Base-by-base conservation (phyloP, 2,113 vertebrate genomes). In the Tychaedon coryphoeus region DNA sequence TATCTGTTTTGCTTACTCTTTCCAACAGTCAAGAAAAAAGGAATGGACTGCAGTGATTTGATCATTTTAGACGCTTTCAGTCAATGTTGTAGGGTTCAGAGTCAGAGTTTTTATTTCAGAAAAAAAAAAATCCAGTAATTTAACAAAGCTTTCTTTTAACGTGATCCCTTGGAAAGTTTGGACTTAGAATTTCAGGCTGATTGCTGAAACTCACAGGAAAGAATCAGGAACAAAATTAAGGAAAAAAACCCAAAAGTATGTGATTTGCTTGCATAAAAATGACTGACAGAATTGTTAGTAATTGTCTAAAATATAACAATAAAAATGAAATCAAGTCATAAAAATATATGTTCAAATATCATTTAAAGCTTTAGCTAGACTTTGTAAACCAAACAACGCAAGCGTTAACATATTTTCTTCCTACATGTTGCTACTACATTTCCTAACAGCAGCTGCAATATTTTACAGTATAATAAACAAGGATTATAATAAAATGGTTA, bases 171-270 rank as follows among this genome's bases (percentile, higher is more conserved):
- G 28, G 33, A 56, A 92, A 69, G 34, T 29, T 2, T 36, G 28
- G 31, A 61, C 31, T 56, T 26, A 65, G 6, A 87, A 90, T 67
- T 88, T 82, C 28, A 87, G 43, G 23, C 22, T 61, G 45, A 64
- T 65, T 42, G 23, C 25, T 90, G 66, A 87, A 94, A 71, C 13
- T 60, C 29, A 71, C 2, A 33, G 31, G 83, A 92, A 50, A 77
- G 4, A 58, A 47, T 47, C 16, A n/a, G 13, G 34, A 88, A 72
- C 4, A 91, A 89, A 72, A 71, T 29, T 29, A 78, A 77, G 28
- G 8, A 10, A 47, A 57, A 40, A 43, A 1, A 0, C 0, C 0
- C 6, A 82, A 69, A 50, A 2, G 2, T 48, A 34, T 34, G 8
- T 58, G 1, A 92, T 67, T 82, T 80, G 34, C 13, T 86, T 23